Evolutionary conservation across 2,113 vertebrate species (phyloP).

Genomic region (Panthera uncia): DNA sequence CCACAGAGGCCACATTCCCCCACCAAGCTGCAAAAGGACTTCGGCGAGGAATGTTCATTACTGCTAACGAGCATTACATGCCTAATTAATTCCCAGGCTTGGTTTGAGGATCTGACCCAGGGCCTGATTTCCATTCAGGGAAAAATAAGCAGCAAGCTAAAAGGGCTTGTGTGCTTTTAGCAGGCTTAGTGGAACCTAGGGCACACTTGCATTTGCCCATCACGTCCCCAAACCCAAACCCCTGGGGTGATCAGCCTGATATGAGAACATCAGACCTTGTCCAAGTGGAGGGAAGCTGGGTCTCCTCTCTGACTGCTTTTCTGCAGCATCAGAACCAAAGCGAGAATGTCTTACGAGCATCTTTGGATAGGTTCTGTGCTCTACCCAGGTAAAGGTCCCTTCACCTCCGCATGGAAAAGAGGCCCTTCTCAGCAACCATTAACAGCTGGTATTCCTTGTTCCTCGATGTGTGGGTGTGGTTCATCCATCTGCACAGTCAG

Average conservation of each 20-base stretch:
- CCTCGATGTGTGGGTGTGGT: not conserved
- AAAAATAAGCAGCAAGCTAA: slow-evolving; percentile 2
- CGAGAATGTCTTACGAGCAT: not conserved
- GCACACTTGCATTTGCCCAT: not conserved
- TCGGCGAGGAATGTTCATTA: slow-evolving; percentile 33
- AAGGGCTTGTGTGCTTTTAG: not conserved
- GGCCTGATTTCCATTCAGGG: slow-evolving; percentile 60
- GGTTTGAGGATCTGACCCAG: slow-evolving; percentile 69
- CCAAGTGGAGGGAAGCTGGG: not conserved
- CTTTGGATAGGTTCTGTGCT: not conserved
- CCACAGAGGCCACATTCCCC: not conserved
- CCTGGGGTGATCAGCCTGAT: too few relatives aligned
- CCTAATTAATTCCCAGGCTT: slow-evolving; percentile 80
- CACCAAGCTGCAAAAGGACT: slow-evolving; percentile 7
- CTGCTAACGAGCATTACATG: slow-evolving; percentile 73
- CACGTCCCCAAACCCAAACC: not conserved
- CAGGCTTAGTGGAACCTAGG: not conserved
- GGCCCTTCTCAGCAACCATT: not conserved
- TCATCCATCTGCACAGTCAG: not conserved
- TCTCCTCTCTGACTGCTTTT: not conserved
- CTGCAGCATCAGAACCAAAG: not conserved
- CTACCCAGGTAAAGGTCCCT: not conserved
- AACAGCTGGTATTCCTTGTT: not conserved
- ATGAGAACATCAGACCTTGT: not conserved
- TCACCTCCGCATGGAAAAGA: not conserved